Evolutionary conservation across 30 jellyfish, hydroid and myxozoan species (phyloP).

Genomic region (Aurelia coerulea): DNA sequence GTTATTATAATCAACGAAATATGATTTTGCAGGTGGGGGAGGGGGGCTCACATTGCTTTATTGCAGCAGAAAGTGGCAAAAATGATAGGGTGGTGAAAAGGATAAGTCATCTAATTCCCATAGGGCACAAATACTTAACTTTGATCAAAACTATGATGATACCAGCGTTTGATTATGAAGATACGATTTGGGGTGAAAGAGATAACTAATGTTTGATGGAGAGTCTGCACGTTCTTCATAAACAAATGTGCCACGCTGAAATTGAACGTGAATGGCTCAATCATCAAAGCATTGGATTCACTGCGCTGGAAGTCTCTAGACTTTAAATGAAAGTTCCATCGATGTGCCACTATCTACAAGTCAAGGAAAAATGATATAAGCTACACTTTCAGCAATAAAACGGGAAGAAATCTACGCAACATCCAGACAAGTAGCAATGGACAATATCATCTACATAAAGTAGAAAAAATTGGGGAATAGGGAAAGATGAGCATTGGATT

Average conservation of each 20-base stretch:
- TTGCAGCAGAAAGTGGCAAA: too few relatives aligned
- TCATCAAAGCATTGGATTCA: slow-evolving; percentile 57
- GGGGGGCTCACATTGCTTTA: too few relatives aligned
- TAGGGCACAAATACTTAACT: too few relatives aligned
- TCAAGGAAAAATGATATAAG: slow-evolving; percentile 8
- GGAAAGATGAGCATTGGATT: too few relatives aligned
- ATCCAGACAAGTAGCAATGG: slow-evolving; percentile 18
- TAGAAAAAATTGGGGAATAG: slow-evolving; percentile 35
- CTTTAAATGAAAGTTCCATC: slow-evolving; percentile 30
- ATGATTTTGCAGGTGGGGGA: too few relatives aligned
- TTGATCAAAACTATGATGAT: too few relatives aligned
- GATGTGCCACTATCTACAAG: too few relatives aligned
- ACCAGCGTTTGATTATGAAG: too few relatives aligned
- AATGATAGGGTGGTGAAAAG: too few relatives aligned
- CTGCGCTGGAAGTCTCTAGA: slow-evolving; percentile 61
- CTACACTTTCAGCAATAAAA: slow-evolving; percentile 9
- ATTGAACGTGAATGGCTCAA: slow-evolving; percentile 53
- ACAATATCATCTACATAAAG: slow-evolving; percentile 33
- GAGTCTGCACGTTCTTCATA: slow-evolving; percentile 44
- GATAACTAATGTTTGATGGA: slow-evolving; percentile 30
- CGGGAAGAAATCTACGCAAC: slow-evolving; percentile 2
- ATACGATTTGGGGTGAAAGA: not conserved
- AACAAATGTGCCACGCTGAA: slow-evolving; percentile 64
- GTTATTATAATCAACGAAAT: too few relatives aligned
- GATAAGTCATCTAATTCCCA: too few relatives aligned